Evolutionary conservation across 2,888 invertebrate species (phyloP).

Genomic region (Adineta ricciae): DNA sequence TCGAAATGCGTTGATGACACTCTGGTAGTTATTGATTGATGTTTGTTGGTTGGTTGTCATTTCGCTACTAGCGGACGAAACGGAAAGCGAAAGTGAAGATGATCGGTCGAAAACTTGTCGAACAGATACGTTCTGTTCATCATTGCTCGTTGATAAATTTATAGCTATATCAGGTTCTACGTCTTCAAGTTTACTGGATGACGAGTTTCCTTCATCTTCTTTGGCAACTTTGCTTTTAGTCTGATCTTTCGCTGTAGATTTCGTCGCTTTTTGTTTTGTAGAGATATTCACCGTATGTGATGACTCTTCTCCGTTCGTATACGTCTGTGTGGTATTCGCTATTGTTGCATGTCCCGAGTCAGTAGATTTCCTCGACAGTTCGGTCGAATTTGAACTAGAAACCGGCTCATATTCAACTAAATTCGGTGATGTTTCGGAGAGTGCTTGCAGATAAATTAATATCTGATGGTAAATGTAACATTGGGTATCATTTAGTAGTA

Average conservation of each 20-base stretch:
- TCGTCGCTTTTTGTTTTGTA: background rate
- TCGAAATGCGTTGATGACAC: background rate
- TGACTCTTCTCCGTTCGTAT: background rate
- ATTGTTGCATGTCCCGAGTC: background rate
- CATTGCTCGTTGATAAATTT: background rate
- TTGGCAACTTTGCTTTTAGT: background rate
- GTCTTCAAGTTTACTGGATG: background rate
- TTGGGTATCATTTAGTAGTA: background rate
- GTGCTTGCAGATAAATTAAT: background rate
- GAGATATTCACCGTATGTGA: background rate
- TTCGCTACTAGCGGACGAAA: background rate
- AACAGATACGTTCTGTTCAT: background rate
- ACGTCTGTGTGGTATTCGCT: background rate
- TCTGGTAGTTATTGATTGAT: background rate
- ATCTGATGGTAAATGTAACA: background rate
- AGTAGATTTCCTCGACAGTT: background rate
- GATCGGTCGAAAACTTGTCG: background rate
- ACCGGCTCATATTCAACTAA: background rate
- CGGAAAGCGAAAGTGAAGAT: background rate
- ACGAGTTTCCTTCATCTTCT: too few species aligned
- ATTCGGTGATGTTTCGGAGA: background rate
- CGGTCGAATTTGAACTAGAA: background rate
- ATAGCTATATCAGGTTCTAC: too few species aligned
- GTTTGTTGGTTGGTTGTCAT: background rate
- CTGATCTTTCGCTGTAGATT: background rate